These are phyloP conservation scores for Teleogryllus oceanicus DNA, from an alignment of 2,888 invertebrate genomes.

Conservation along the genomic window DNA sequence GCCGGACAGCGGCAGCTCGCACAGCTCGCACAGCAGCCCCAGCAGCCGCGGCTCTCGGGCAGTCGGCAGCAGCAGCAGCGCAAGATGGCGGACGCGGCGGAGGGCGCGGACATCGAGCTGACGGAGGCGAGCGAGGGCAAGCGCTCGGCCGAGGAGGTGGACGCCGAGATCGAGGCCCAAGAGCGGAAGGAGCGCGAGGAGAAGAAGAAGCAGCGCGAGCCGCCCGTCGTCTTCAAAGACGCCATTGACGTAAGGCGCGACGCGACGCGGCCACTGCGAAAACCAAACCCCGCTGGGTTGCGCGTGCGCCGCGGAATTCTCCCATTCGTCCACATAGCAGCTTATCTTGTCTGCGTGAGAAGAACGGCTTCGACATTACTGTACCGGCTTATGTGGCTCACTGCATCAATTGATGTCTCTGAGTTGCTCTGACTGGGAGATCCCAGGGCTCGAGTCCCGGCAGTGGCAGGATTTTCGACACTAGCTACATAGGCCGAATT, in stretches of 20 bases:
- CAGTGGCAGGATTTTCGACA: no score
- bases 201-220: slow-evolving; percentile 67
- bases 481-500: no score
- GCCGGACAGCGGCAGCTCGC: slow-evolving; percentile 33
- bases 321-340: no score
- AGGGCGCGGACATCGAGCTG: slow-evolving; percentile 41
- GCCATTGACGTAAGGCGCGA: slow-evolving; percentile 60
- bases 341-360: no score
- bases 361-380: no score
- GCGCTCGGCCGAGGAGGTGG: slow-evolving; percentile 46
- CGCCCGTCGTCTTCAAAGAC: slow-evolving; percentile 74
- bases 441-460: no score
- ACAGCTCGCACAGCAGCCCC: slow-evolving; percentile 28
- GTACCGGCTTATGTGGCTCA: no score
- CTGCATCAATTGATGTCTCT: no score
- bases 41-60: slow-evolving; percentile 20
- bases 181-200: slow-evolving; percentile 66
- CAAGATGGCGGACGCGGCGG: slow-evolving; percentile 41
- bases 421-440: no score
- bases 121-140: slow-evolving; percentile 30
- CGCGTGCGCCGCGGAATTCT: background rate
- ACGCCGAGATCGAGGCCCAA: slow-evolving; percentile 56
- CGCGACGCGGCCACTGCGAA: slow-evolving; percentile 19
- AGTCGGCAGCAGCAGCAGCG: background rate
- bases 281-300: slow-evolving; percentile 21